Evolutionary conservation across 2,888 invertebrate genomes (phyloP).

Genomic region (Nysson spinosus): DNA sequence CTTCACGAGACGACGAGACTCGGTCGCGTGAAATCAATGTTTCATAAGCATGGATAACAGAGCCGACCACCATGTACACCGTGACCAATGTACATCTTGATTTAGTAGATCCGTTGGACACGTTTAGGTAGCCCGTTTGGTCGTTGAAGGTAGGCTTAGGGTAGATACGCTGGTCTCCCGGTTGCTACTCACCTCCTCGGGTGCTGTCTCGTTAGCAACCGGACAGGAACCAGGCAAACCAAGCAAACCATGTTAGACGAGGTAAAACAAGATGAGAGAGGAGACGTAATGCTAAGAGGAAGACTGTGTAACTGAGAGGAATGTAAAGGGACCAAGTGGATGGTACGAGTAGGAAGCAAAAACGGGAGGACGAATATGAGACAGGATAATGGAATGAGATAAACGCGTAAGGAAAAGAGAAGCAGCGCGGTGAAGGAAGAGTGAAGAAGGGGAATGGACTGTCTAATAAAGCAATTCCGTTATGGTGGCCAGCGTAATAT

Average conservation of each 20-base stretch:
- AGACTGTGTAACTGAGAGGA: background rate
- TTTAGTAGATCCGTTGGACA: slow-evolving; percentile 74
- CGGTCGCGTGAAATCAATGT: slow-evolving; percentile 77
- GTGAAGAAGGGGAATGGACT: slow-evolving; percentile 39
- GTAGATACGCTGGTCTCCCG: slow-evolving; percentile 53
- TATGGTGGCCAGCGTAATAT: slow-evolving; percentile 73
- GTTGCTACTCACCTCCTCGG: slow-evolving; percentile 56
- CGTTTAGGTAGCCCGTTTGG: slow-evolving; percentile 66
- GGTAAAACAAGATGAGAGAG: slow-evolving; percentile 6
- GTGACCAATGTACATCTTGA: slow-evolving; percentile 78
- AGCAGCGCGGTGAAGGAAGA: slow-evolving; percentile 15
- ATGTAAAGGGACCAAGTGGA: background rate
- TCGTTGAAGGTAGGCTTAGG: slow-evolving; percentile 62
- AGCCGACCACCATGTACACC: slow-evolving; percentile 72
- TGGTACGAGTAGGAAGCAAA: background rate
- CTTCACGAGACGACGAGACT: slow-evolving; percentile 63
- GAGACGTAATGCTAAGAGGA: background rate
- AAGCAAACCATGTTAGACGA: slow-evolving; percentile 49
- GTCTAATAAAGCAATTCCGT: slow-evolving; percentile 76
- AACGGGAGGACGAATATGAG: background rate
- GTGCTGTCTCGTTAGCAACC: slow-evolving; percentile 75
- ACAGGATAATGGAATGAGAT: slow-evolving; percentile 1
- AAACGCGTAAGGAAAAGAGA: background rate
- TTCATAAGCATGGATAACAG: slow-evolving; percentile 76
- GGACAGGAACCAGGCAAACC: slow-evolving; percentile 57